Conservation (phyloP, 2,888 invertebrate genomes). For the Tetranychus piercei region DNA sequence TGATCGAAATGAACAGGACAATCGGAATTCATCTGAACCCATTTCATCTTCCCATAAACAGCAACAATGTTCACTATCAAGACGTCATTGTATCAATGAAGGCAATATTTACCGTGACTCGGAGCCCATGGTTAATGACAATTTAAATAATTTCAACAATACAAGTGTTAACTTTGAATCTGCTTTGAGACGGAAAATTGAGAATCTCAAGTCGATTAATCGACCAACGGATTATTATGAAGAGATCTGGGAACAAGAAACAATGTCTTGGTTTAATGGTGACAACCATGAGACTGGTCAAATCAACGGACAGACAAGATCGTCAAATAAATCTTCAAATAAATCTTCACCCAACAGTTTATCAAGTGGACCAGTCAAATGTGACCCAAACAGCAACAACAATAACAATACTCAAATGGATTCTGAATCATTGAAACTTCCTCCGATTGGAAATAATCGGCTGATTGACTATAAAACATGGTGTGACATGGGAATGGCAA, state of each 20-base stretch:
- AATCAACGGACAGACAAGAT: not conserved
- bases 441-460: not conserved
- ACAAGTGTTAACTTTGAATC: not conserved
- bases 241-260: slow-evolving; percentile 12
- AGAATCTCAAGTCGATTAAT: not conserved
- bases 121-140: not conserved
- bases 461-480: slow-evolving; percentile 9
- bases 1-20: not conserved
- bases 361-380: not conserved
- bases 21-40: no score
- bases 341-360: not conserved
- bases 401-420: not conserved
- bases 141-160: not conserved
- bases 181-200: not conserved
- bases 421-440: not conserved
- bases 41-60: no score
- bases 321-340: not conserved
- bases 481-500: slow-evolving; percentile 5
- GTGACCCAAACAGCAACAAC: not conserved
- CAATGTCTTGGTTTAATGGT: slow-evolving; percentile 11
- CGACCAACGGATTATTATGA: slow-evolving; percentile 9
- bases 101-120: not conserved
- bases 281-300: not conserved
- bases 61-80: not conserved
- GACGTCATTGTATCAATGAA: not conserved